Conservation (phyloP, 1,140 invertebrate genomes). For the Leptoteleia sp. region DNA sequence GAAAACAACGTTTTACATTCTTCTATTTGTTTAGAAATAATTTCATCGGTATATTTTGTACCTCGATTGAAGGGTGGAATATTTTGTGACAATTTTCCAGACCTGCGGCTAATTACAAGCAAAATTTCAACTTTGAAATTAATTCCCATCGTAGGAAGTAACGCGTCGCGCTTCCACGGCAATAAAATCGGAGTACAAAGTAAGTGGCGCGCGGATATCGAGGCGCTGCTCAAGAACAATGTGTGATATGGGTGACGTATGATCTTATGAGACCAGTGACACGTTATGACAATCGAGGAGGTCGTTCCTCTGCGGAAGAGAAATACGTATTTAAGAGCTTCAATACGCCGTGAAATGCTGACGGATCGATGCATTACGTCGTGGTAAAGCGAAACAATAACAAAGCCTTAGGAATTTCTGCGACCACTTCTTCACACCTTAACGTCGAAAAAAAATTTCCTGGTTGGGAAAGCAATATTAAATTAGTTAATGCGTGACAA, state of each 20-base stretch:
- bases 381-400: constrained; percentile 28
- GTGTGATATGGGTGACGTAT: constrained; percentile 36
- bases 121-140: constrained; percentile 18
- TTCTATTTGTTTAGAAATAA: too few relatives aligned
- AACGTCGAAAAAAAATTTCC: too few relatives aligned
- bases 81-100: too few relatives aligned
- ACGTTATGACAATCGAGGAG: constrained; percentile 37
- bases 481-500: too few relatives aligned
- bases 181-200: constrained; percentile 42
- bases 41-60: too few relatives aligned
- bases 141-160: constrained; percentile 5
- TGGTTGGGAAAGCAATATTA: too few relatives aligned
- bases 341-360: constrained; percentile 12
- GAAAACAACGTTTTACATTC: too few relatives aligned
- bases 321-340: constrained; percentile 45
- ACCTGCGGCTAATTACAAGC: too few relatives aligned
- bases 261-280: constrained; percentile 47
- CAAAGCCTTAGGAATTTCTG: constrained; percentile 13
- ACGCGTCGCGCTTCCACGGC: constrained; percentile 8
- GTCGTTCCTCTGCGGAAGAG: constrained; percentile 35
- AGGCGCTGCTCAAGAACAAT: constrained; percentile 11
- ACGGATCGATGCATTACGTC: constrained; percentile 29
- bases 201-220: constrained; percentile 19
- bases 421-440: constrained; percentile 36
- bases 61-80: too few relatives aligned